Conservation (phyloP, 2,113 vertebrate genomes). For the Leptosomus discolor region DNA sequence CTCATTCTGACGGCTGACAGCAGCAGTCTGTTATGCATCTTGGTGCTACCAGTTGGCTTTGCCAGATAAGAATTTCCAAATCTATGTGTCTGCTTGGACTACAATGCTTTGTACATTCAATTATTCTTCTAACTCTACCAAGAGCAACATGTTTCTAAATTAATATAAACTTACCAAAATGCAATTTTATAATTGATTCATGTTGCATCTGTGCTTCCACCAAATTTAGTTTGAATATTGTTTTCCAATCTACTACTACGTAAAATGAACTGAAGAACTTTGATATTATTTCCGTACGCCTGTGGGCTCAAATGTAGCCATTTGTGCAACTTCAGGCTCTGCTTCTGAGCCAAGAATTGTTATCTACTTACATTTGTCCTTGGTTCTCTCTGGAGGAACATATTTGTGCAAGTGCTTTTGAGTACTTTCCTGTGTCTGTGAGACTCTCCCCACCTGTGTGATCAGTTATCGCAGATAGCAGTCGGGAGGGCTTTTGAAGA, state of each 20-base stretch:
- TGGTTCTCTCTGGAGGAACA: constrained; percentile 12
- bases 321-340: constrained; percentile 47
- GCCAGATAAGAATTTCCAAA: neutral
- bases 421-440: constrained; percentile 69
- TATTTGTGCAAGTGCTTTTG: constrained; percentile 39
- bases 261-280: neutral
- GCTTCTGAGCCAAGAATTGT: neutral
- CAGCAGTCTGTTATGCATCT: neutral
- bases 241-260: neutral
- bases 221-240: neutral
- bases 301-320: neutral
- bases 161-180: neutral
- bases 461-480: neutral
- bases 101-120: neutral
- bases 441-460: constrained; percentile 84
- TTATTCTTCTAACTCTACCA: neutral
- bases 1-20: neutral
- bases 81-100: neutral
- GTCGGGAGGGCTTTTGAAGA: neutral
- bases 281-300: neutral
- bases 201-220: neutral
- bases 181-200: neutral
- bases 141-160: neutral
- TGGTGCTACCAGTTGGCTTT: neutral
- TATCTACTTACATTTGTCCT: constrained; percentile 74